A percentile compares a stretch with the other conserved stretches of the same genome.
Evolutionary conservation across 2,113 vertebrate genomes (phyloP).

Genomic region (Scolopax mira): DNA sequence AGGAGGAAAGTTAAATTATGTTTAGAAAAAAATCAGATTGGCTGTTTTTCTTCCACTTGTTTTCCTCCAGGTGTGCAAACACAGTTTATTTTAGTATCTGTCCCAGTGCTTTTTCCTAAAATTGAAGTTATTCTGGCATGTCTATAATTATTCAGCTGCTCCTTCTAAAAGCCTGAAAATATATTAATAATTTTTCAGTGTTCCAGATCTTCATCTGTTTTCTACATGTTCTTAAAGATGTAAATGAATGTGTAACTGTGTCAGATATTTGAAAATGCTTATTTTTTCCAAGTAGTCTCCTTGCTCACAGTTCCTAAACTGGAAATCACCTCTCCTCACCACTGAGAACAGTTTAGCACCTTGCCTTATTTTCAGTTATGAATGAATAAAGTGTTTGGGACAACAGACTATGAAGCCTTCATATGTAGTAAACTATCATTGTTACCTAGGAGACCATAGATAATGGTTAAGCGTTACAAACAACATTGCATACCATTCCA

Average conservation of each 20-base stretch:
- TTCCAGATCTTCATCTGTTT: neutral
- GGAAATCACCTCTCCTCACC: neutral
- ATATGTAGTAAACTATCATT: neutral
- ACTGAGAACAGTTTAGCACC: neutral
- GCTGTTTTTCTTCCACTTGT: neutral
- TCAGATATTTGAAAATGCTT: neutral
- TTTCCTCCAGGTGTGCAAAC: neutral
- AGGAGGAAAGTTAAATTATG: neutral
- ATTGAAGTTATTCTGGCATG: neutral
- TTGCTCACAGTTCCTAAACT: neutral
- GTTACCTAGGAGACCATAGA: neutral
- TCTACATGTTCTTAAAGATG: neutral
- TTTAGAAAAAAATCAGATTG: neutral
- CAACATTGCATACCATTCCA: neutral
- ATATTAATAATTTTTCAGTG: neutral
- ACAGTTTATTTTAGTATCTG: neutral
- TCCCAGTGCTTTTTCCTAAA: neutral
- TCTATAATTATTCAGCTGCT: neutral
- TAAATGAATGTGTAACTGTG: neutral
- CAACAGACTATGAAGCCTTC: neutral
- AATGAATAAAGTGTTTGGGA: neutral
- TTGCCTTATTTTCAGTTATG: neutral
- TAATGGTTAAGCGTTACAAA: neutral
- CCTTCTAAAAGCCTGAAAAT: neutral
- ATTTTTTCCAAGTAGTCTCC: neutral